phyloP scores from a whole-genome alignment of 2,888 invertebrate genomes.

The Horisme vitalbata region DNA sequence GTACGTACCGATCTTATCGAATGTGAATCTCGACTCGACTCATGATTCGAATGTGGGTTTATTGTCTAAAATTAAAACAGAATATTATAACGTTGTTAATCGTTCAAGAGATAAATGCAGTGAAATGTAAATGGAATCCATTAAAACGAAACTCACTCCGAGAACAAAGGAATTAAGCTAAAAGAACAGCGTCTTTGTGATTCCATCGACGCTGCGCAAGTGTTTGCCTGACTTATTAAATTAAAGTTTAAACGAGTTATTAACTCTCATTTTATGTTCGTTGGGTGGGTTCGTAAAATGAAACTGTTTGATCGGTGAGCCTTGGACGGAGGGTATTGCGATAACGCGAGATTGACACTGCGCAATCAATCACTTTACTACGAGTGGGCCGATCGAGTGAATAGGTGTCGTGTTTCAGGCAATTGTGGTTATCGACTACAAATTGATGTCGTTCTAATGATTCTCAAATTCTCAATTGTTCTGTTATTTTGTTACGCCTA shows the following conservation, averaged over 20 bases:
- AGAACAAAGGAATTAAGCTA: slow-evolving; percentile 29
- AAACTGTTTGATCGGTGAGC: slow-evolving; percentile 51
- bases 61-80: slow-evolving; percentile 21
- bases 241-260: slow-evolving; percentile 14
- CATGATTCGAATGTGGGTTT: slow-evolving; percentile 41
- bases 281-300: slow-evolving; percentile 38
- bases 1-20: slow-evolving; percentile 53
- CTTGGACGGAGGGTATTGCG: slow-evolving; percentile 54
- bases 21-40: slow-evolving; percentile 51
- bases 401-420: slow-evolving; percentile 67
- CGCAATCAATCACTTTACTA: slow-evolving; percentile 68
- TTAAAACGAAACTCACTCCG: slow-evolving; percentile 23
- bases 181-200: slow-evolving; percentile 27
- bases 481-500: slow-evolving; percentile 41
- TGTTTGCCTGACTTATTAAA: slow-evolving; percentile 28
- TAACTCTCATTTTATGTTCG: slow-evolving; percentile 26
- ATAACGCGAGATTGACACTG: slow-evolving; percentile 71
- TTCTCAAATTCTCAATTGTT: too few relatives aligned
- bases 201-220: slow-evolving; percentile 17
- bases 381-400: slow-evolving; percentile 60
- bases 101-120: slow-evolving; percentile 24
- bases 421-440: slow-evolving; percentile 74
- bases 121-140: slow-evolving; percentile 25
- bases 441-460: slow-evolving; percentile 69
- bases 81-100: slow-evolving; percentile 24